Evolutionary conservation across 2,888 invertebrate genomes (phyloP), one percentile per base, ranked within the genome.

Genomic region (Rambutsinella grinnellia): DNA sequence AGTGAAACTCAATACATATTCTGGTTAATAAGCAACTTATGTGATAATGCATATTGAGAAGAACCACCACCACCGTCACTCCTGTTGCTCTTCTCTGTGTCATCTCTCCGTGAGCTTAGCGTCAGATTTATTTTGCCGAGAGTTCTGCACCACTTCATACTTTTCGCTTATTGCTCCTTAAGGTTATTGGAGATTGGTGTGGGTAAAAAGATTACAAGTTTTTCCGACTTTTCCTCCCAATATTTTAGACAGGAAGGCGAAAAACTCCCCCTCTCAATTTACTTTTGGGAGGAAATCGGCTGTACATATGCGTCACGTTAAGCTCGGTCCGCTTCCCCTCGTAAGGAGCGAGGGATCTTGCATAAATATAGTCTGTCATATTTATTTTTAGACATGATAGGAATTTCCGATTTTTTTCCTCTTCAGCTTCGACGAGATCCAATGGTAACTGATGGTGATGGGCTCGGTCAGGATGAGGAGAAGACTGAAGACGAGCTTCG

Each of bases 291-390:
- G 5, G 36, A 36, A 8, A 8, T 36, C 13, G 5, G 36, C 36
- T 36, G 36, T 36, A 36, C 13, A 13, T 13, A 36, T 36, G 36
- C 36, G 36, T 36, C 36, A 36, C 13, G 36, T 36, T n/a, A n/a
- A n/a, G n/a, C n/a, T n/a, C 5, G 36, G 13, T 36, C 5, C 36
- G 36, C 13, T 8, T 36, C 36, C 36, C 36, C 36, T 36, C 36
- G 36, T 36, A 36, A 36, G 36, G 36, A 36, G 36, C 36, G 68
- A 57, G 71, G 56, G 47, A 51, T 70, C 70, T 76, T 27, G 66
- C 76, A 76, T 76, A 70, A 76, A 76, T 76, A 56, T 27, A 76
- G 69, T 26, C 68, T 70, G 76, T 76, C 76, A 76, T 76, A 66
- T 76, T 76, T 70, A 76, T 76, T 76, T 76, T 76, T 76, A 76